These are phyloP conservation scores for Sialia sialis DNA, from an alignment of 2,113 vertebrate species.

Conservation along the genomic window DNA sequence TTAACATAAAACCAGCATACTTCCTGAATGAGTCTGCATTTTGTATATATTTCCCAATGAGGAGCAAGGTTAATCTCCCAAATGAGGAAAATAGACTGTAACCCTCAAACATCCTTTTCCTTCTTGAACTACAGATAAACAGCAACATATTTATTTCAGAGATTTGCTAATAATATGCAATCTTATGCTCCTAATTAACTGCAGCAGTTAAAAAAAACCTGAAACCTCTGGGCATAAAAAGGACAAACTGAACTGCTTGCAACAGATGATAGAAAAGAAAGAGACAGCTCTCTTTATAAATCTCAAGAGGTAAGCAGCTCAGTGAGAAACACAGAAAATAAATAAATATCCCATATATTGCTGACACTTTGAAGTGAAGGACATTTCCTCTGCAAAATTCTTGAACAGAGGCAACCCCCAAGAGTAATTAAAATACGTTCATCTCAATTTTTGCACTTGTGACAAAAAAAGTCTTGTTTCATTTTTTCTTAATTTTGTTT, in stretches of 20 bases:
- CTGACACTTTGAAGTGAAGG: not conserved
- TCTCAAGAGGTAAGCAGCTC: not conserved
- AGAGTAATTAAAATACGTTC: not conserved
- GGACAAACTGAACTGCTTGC: not conserved
- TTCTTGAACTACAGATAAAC: not conserved
- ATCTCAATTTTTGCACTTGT: not conserved
- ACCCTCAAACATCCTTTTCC: not conserved
- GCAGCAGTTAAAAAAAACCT: not conserved
- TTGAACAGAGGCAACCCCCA: not conserved
- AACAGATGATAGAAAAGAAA: not conserved
- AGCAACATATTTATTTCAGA: not conserved
- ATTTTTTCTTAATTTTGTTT: not conserved
- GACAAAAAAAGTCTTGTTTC: not conserved
- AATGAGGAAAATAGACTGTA: not conserved
- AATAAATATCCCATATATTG: not conserved
- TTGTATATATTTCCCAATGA: not conserved
- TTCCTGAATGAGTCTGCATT: not conserved
- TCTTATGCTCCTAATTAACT: not conserved
- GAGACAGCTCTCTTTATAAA: not conserved
- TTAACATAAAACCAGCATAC: not conserved
- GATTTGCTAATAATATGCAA: not conserved
- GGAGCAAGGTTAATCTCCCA: not conserved
- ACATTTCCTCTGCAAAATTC: not conserved
- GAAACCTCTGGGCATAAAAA: not conserved
- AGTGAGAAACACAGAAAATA: not conserved